Percentiles rank a stretch among this genome's conserved stretches.
Evolutionary conservation across 2,888 invertebrate genomes (phyloP).

Genomic region (Drosophila meridiana): DNA sequence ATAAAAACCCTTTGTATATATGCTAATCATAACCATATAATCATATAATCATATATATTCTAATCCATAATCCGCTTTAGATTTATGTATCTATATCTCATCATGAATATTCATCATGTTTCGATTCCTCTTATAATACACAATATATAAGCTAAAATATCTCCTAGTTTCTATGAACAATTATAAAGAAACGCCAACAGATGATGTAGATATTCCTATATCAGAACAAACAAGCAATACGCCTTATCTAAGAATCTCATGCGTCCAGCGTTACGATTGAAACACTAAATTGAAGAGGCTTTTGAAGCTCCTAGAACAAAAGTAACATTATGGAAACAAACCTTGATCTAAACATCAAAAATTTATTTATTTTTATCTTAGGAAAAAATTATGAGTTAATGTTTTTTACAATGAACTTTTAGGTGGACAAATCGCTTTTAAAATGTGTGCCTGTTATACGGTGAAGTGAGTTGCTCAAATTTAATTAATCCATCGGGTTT

Average conservation of each 20-base stretch:
- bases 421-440: slow-evolving; percentile 31
- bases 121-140: neutral
- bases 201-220: neutral
- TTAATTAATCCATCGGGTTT: too few species aligned
- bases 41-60: neutral
- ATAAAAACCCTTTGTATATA: neutral
- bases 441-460: slow-evolving; percentile 41
- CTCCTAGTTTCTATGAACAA: neutral
- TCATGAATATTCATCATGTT: neutral
- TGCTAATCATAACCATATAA: neutral
- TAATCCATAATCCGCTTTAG: neutral
- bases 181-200: neutral
- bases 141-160: neutral
- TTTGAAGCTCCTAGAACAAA: neutral
- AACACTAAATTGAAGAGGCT: neutral
- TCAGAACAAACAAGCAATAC: neutral
- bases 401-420: slow-evolving; percentile 30
- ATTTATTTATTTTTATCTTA: slow-evolving; percentile 15
- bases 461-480: slow-evolving; percentile 37
- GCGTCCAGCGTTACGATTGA: neutral
- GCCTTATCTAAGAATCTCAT: too few species aligned
- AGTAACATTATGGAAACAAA: neutral
- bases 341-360: slow-evolving; percentile 44
- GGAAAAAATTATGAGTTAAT: slow-evolving; percentile 34
- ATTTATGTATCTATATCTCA: neutral